phyloP scores from a whole-genome alignment of 2,113 vertebrate genomes.

The Nycticebus coucang region DNA sequence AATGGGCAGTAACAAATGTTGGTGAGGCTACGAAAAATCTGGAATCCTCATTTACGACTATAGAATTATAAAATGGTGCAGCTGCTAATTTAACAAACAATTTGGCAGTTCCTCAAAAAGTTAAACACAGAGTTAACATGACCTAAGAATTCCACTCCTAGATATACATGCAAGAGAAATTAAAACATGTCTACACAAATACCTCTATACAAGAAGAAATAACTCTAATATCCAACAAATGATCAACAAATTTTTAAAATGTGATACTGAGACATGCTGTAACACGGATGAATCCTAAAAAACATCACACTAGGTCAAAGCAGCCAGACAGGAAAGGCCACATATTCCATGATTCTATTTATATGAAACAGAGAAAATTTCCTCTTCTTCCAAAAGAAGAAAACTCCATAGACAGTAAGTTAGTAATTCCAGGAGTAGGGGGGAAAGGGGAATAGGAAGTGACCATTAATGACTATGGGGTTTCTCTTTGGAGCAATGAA shows the following conservation, averaged over 20 bases:
- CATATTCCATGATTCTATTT: neutral
- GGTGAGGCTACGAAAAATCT: neutral
- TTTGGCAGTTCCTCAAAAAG: neutral
- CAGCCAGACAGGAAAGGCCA: neutral
- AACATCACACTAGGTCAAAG: neutral
- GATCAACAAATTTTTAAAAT: neutral
- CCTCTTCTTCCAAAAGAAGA: neutral
- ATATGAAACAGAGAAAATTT: neutral
- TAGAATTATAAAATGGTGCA: neutral
- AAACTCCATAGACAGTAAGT: neutral
- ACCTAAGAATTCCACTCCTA: slow-evolving; percentile 2
- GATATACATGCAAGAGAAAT: neutral
- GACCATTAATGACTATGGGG: neutral
- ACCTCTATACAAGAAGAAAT: neutral
- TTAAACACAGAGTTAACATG: neutral
- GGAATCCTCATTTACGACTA: neutral
- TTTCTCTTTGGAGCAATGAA: neutral
- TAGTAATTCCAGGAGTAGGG: neutral
- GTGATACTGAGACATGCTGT: neutral
- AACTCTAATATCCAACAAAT: neutral
- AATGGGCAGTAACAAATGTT: neutral
- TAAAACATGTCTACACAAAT: neutral
- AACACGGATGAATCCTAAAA: neutral
- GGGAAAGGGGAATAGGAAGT: neutral
- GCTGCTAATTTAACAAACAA: neutral